Base-by-base conservation (phyloP, 2,113 vertebrate species). In the Sander vitreus region DNA sequence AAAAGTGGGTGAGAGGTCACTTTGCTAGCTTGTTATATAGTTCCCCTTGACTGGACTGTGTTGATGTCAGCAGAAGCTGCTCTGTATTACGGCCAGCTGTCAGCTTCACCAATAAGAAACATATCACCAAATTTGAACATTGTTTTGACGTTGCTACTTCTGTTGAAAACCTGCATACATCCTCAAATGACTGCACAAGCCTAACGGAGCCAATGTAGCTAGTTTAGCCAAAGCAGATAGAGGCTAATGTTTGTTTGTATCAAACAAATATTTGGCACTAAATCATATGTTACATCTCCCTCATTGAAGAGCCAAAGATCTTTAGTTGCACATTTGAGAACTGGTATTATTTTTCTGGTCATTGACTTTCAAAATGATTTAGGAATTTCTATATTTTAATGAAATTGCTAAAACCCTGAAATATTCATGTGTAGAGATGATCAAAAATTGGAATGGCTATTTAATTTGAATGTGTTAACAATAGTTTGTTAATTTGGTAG, bases 1-100 rank as follows among this genome's bases (percentile, higher is more conserved):
- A 11, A 51, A 90, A 93, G 88, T 94, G 58, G 92, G 93, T 89
- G 82, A 95, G 62, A 87, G 93, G 90, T 94, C 92, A 92, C 11
- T 2, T 2, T 23, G 55, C 6, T 55, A 48, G 43, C 53, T 70
- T 73, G 67, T 50, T 73, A 25, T 11, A 19, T n/a, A 72, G 45
- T 9, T 45, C 3, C 1, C 12, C 0, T 75, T 48, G 9, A 5
- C 2, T 66, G 55, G 4, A 0, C 51, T 76, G 45, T 62, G 51
- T 58, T 43, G 12, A 0, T n/a, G 48, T 60, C 8, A 14, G 19
- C 15, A 72, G 1, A 10, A 6, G 30, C 54, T 54, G 60, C 15
- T 19, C n/a, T 69, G 65, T 19, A 0, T 47, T 43, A 43, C 39
- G 39, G 39, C 39, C n/a, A n/a, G n/a, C 39, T 15, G 7, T 6